phyloP scores from a whole-genome alignment of 2,113 vertebrate species.

The Corythaixoides concolor region DNA sequence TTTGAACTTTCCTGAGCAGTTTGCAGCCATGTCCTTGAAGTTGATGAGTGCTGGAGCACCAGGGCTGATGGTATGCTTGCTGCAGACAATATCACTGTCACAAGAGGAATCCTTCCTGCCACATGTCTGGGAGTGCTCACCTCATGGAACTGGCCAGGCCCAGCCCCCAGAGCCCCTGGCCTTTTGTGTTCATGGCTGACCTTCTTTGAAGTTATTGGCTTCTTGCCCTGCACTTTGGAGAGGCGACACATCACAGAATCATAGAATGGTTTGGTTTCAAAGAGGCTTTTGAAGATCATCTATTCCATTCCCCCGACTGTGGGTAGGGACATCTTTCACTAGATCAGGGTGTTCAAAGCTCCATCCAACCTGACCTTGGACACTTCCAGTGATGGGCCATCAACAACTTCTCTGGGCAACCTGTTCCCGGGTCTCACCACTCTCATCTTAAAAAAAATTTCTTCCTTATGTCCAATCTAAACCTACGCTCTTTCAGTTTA shows the following conservation, averaged over 20 bases:
- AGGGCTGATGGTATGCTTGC: not conserved
- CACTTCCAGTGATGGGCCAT: too few relatives aligned
- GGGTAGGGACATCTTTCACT: too few relatives aligned
- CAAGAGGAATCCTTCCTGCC: not conserved
- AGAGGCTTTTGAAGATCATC: not conserved
- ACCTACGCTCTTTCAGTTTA: too few relatives aligned
- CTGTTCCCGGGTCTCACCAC: too few relatives aligned
- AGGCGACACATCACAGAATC: not conserved
- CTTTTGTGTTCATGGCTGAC: not conserved
- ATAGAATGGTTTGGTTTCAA: not conserved
- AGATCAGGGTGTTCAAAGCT: too few relatives aligned
- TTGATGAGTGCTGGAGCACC: not conserved
- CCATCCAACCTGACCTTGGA: too few relatives aligned
- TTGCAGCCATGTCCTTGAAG: not conserved
- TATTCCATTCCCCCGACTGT: too few relatives aligned
- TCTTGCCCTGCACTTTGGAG: not conserved
- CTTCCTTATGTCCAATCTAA: too few relatives aligned
- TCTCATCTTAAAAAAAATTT: too few relatives aligned
- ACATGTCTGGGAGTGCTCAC: not conserved
- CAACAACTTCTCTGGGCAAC: too few relatives aligned
- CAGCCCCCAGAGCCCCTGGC: not conserved
- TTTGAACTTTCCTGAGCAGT: not conserved
- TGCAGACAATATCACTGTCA: not conserved
- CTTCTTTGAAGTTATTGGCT: not conserved
- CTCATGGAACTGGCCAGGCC: not conserved